Base-by-base conservation (phyloP, 2,888 invertebrate genomes). In the Caradrina kadenii region DNA sequence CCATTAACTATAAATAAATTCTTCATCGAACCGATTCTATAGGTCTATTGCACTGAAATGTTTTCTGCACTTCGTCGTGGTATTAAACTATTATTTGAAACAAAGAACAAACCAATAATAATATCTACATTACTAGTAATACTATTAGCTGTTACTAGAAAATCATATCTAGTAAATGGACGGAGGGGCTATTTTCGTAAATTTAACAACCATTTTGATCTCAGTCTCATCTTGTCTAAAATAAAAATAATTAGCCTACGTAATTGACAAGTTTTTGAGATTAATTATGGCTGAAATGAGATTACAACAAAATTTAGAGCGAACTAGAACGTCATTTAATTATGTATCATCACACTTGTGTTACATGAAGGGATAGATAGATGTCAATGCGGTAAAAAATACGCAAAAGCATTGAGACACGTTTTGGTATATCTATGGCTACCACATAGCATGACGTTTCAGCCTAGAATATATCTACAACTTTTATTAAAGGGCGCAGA, bases 1-100 rank as follows among this genome's bases (percentile, higher is more conserved):
- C 77, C 80, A 84, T 84, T 86, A 84, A 85, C 84, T 88, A 86
- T 82, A 86, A 77, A 90, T 89, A 90, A 66, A 89, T 85, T 85
- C 83, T 86, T 82, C 73, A 69, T 72, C 80, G 77, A 78, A 76
- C 71, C 72, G 62, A 71, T 80, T 71, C 59, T 58, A 48, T 42
- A 73, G 88, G 87, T 88, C 81, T 81, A 85, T 69, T 26, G 55
- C 68, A 69, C 56, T 11, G 15, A 45, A 67, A 48, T 53, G 15
- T 48, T 21, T 48, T 58, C 55, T 63, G 42, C 54, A 49, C 45
- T 54, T 31, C 48, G 54, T 72, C 42, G 19, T 39, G 22, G 35
- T 22, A 26, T 31, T 49, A 26, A 63, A 55, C 15, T 55, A 50
- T 50, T 63, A 17, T 45, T 31, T 55, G 54, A 63, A 66, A 52